These are phyloP conservation scores for Amblyjoppa fuscipennis DNA, from an alignment of 2,888 invertebrate species.

Conservation along the genomic window DNA sequence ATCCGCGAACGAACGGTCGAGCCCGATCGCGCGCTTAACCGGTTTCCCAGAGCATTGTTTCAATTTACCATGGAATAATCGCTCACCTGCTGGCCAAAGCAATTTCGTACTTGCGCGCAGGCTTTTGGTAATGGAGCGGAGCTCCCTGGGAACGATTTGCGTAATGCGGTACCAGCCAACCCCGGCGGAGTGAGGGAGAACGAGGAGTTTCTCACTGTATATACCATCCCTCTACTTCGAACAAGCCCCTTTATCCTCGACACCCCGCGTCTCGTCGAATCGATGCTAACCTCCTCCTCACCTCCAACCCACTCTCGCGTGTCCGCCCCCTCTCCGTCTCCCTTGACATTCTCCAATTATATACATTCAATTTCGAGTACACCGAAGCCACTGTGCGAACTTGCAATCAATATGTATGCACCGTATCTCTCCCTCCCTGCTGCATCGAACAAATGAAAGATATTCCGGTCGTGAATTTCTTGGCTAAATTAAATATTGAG, in stretches of 20 bases:
- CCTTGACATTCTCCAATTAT: slow-evolving; percentile 40
- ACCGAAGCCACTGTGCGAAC: slow-evolving; percentile 6
- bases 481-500: slow-evolving; percentile 37
- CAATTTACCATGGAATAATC: slow-evolving; percentile 73
- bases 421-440: neutral
- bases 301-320: neutral
- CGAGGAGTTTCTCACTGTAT: slow-evolving; percentile 38
- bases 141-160: slow-evolving; percentile 66
- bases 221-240: slow-evolving; percentile 10
- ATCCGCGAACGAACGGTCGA: slow-evolving; percentile 42
- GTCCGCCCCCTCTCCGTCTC: neutral
- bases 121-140: slow-evolving; percentile 56
- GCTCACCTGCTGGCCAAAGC: slow-evolving; percentile 70
- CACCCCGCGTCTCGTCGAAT: neutral
- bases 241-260: slow-evolving; percentile 29
- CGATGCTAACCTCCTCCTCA: slow-evolving; percentile 18
- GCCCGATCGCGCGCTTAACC: slow-evolving; percentile 50
- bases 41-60: slow-evolving; percentile 77
- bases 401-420: slow-evolving; percentile 2
- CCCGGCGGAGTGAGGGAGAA: slow-evolving; percentile 39
- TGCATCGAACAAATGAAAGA: neutral
- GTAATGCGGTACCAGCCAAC: slow-evolving; percentile 56
- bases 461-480: slow-evolving; percentile 29
- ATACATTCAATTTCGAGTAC: slow-evolving; percentile 34
- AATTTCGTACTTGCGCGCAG: slow-evolving; percentile 72